Evolutionary conservation across 2,113 vertebrate genomes (phyloP).

Genomic region (Pao palembangensis): DNA sequence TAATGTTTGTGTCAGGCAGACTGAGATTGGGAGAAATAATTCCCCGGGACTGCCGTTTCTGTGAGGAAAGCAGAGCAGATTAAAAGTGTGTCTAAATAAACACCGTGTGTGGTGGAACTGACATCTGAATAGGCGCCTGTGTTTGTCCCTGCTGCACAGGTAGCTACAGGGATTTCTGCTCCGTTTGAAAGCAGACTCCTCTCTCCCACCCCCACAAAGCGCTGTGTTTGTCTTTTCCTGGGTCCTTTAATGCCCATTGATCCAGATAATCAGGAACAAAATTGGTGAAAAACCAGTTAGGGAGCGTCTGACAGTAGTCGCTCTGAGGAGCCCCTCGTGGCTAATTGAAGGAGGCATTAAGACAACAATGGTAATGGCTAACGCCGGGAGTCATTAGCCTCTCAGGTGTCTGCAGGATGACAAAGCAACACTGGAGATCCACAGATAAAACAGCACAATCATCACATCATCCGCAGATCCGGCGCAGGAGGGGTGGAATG

Average conservation of each 20-base stretch:
- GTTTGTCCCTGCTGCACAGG: conserved; percentile 58
- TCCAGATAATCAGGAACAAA: conserved; percentile 67
- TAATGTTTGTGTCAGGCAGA: neutral
- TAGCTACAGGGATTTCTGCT: conserved; percentile 54
- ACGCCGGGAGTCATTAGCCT: conserved; percentile 44
- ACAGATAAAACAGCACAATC: conserved; percentile 49
- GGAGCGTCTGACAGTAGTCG: conserved; percentile 48
- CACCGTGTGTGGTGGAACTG: conserved; percentile 56
- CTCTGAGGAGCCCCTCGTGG: conserved; percentile 58
- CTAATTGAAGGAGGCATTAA: conserved; percentile 68
- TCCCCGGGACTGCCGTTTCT: conserved; percentile 20
- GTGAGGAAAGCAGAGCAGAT: conserved; percentile 44
- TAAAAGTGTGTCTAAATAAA: conserved; percentile 65
- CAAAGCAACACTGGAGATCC: conserved; percentile 38
- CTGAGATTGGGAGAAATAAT: conserved; percentile 20
- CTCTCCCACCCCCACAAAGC: conserved; percentile 14
- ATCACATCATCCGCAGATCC: conserved; percentile 40
- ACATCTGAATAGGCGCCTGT: conserved; percentile 47
- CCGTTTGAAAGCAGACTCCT: conserved; percentile 56
- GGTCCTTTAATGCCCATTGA: conserved; percentile 65
- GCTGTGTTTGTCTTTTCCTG: conserved; percentile 54
- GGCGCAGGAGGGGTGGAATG: conserved; percentile 30
- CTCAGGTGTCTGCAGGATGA: conserved; percentile 45
- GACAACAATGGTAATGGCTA: conserved; percentile 59
- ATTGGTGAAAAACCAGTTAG: conserved; percentile 49